Percentiles rank a stretch among this genome's conserved stretches.
These are phyloP conservation scores for Apotomis capreana DNA, from an alignment of 2,888 invertebrate genomes.

Conservation along the genomic window DNA sequence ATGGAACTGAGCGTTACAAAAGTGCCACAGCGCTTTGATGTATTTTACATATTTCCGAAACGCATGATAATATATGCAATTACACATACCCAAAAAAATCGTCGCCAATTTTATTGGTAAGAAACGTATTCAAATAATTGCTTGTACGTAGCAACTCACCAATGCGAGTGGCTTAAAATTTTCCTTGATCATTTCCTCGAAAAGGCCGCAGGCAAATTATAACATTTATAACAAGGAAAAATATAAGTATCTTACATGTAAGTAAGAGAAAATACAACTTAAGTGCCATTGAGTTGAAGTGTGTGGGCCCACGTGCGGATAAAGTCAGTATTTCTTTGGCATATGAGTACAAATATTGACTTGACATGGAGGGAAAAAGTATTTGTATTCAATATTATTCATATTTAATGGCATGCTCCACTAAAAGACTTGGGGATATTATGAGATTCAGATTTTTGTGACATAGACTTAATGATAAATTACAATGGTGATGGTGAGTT, in stretches of 20 bases:
- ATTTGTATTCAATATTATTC: constrained; percentile 14
- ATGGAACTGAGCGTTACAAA: no score
- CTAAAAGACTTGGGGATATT: no score
- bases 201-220: not conserved
- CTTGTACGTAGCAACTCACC: not conserved
- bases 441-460: no score
- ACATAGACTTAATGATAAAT: no score
- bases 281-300: constrained; percentile 9
- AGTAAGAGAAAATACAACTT: constrained; percentile 16
- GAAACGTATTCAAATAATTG: not conserved
- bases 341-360: constrained; percentile 5
- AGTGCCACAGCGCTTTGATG: no score
- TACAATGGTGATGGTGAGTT: no score
- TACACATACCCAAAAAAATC: no score
- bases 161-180: not conserved
- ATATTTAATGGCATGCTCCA: no score
- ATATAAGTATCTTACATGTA: constrained; percentile 16
- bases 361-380: not conserved
- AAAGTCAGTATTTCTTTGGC: not conserved
- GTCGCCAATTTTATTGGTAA: no score
- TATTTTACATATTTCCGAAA: no score
- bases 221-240: constrained; percentile 11
- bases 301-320: not conserved
- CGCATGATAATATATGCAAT: no score
- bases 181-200: constrained; percentile 1